These are phyloP conservation scores for Sebastes flavidus DNA, from an alignment of 2,797 vertebrate genomes.

Conservation along the genomic window DNA sequence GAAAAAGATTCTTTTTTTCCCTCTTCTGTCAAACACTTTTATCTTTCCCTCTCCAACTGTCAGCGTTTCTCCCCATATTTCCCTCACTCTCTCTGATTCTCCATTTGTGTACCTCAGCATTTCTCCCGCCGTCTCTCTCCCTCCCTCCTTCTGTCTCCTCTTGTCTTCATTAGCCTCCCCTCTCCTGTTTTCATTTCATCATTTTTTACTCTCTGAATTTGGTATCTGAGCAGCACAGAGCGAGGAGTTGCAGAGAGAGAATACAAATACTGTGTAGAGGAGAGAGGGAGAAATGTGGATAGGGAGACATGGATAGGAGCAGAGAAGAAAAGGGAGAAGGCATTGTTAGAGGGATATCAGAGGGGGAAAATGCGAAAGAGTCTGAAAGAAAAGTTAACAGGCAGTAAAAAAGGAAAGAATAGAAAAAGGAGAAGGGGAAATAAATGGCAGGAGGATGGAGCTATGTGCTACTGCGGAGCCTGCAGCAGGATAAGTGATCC, in stretches of 20 bases:
- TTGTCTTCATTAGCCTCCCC: constrained; percentile 67
- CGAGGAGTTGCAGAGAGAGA: not conserved
- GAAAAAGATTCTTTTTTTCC: constrained; percentile 60
- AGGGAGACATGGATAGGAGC: constrained; percentile 15
- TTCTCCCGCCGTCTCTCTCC: constrained; percentile 46
- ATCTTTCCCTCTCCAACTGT: constrained; percentile 66
- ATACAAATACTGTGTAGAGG: constrained; percentile 11
- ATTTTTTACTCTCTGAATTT: constrained; percentile 55
- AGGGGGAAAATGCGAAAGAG: constrained; percentile 8
- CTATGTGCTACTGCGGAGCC: constrained; percentile 50
- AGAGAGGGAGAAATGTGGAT: constrained; percentile 8
- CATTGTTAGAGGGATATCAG: constrained; percentile 46
- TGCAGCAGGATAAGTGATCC: constrained; percentile 72
- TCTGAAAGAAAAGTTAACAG: constrained; percentile 36
- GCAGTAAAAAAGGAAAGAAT: constrained; percentile 4
- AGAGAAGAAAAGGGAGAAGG: not conserved
- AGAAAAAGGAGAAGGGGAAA: not conserved
- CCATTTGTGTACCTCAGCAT: constrained; percentile 64
- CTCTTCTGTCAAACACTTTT: constrained; percentile 70
- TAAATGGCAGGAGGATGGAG: constrained; percentile 31
- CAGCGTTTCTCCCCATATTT: constrained; percentile 63
- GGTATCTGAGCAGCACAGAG: constrained; percentile 41
- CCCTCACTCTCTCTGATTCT: constrained; percentile 48
- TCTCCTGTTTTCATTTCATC: constrained; percentile 61
- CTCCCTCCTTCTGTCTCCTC: constrained; percentile 34